phyloP scores from a whole-genome alignment of 2,113 vertebrate species.

The Pardalotus punctatus region DNA sequence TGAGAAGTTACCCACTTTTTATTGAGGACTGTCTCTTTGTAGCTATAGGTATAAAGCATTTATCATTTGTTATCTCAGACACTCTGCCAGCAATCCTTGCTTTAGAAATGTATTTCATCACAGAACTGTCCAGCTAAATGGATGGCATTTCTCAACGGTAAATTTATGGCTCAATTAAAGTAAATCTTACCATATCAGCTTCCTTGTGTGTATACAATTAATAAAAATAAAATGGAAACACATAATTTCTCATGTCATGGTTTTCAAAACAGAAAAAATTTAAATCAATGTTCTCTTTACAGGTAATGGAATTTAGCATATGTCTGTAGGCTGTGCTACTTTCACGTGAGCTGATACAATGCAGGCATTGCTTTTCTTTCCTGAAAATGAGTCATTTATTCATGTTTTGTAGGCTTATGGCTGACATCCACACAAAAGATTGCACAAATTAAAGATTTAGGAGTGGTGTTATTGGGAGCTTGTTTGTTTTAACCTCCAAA shows the following conservation, averaged over 20 bases:
- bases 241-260: slow-evolving; percentile 23
- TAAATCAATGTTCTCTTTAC: slow-evolving; percentile 3
- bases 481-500: not conserved
- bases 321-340: slow-evolving; percentile 27
- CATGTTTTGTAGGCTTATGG: not conserved
- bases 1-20: not conserved
- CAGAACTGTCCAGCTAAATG: slow-evolving; percentile 60
- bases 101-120: slow-evolving; percentile 67
- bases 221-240: slow-evolving; percentile 64
- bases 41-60: slow-evolving; percentile 37
- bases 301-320: slow-evolving; percentile 30
- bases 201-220: slow-evolving; percentile 68
- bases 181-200: slow-evolving; percentile 64
- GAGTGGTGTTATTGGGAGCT: not conserved
- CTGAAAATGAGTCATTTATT: slow-evolving; percentile 19
- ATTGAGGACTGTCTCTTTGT: not conserved
- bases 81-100: not conserved
- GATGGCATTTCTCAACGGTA: slow-evolving; percentile 57
- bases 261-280: slow-evolving; percentile 15
- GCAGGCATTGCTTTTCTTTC: not conserved
- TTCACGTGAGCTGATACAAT: slow-evolving; percentile 10
- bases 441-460: not conserved
- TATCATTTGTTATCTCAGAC: slow-evolving; percentile 60
- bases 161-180: slow-evolving; percentile 73
- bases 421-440: not conserved